Evolutionary conservation across 1,140 invertebrate species (phyloP), one percentile per base, ranked within the genome.

Genomic region (Bilobella aurantiaca): DNA sequence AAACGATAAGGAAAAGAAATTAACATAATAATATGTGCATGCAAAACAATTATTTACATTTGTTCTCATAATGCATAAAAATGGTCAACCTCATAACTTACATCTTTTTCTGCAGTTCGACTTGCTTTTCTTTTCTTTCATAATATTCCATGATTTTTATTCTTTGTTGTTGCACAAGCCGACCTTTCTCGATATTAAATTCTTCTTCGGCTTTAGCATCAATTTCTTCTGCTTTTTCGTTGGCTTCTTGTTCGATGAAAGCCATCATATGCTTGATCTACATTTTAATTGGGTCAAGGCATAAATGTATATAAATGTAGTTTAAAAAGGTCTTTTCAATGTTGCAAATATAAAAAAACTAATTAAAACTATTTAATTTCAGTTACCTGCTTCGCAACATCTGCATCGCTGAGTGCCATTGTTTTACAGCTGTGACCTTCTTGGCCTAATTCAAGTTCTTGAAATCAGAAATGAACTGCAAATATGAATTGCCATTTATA

Each of bases 231-330:
- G 93, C 96, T 82, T 99, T 99, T 84, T 99, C 96, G 86, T 97
- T 98, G 78, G 96, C 96, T 80, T 99, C 96, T 85, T 99, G 96
- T 81, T 99, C 96, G 81, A 99, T 99, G 84, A 99, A 99, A 80
- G 95, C 96, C 92, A 99, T 98, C 96, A 99, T 99, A 79, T 99
- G 96, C 82, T 97, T 95, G 79, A 98, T 97, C 94, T 98, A 77
- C 62, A n/a, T n/a, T n/a, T n/a, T n/a, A 79, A 80, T 18, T 14
- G 49, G 25, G 49, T 53, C 3, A 16, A 5, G n/a, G 8, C 37
- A 8, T 42, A 8, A 8, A 42, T 42, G 8, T 18, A 53, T 8
- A 14, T 12, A 23, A 5, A 14, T 42, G 8, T 42, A 12, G 8
- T 42, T 12, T 18, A 8, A 8, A 42, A 18, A 18, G 18, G n/a